These are phyloP conservation scores for Campoplex capitator DNA, from an alignment of 2,888 invertebrate genomes.

Conservation along the genomic window DNA sequence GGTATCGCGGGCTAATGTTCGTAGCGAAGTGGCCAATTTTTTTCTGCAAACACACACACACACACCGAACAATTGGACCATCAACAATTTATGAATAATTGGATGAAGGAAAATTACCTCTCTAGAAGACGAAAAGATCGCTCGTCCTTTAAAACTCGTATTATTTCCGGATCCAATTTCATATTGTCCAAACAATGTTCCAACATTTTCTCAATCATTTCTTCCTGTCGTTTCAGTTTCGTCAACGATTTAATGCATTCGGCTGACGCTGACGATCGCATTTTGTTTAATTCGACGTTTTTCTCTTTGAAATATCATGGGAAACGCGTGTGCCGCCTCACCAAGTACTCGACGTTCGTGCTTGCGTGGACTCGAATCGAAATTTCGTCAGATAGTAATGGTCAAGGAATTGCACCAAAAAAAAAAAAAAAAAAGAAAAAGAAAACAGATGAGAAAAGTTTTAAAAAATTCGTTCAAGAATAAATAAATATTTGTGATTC, in stretches of 20 bases:
- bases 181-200: conserved; percentile 74
- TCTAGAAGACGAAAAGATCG: conserved; percentile 68
- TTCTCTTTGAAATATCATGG: neutral
- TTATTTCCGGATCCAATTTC: conserved; percentile 75
- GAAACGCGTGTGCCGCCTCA: neutral
- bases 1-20: conserved; percentile 70
- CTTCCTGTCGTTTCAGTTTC: conserved; percentile 79
- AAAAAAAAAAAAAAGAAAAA: neutral
- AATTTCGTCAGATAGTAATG: conserved; percentile 7
- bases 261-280: conserved; percentile 68
- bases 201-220: conserved; percentile 77
- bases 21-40: conserved; percentile 60
- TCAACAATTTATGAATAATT: conserved; percentile 13
- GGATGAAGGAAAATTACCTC: conserved; percentile 73
- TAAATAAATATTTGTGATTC: neutral
- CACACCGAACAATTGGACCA: conserved; percentile 23
- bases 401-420: neutral
- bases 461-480: neutral
- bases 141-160: conserved; percentile 73
- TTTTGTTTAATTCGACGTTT: conserved; percentile 38
- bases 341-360: neutral
- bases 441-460: neutral
- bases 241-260: conserved; percentile 74
- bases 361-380: neutral
- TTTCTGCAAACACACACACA: conserved; percentile 26